phyloP scores from a whole-genome alignment of 2,797 vertebrate genomes.

The Scyliorhinus canicula region DNA sequence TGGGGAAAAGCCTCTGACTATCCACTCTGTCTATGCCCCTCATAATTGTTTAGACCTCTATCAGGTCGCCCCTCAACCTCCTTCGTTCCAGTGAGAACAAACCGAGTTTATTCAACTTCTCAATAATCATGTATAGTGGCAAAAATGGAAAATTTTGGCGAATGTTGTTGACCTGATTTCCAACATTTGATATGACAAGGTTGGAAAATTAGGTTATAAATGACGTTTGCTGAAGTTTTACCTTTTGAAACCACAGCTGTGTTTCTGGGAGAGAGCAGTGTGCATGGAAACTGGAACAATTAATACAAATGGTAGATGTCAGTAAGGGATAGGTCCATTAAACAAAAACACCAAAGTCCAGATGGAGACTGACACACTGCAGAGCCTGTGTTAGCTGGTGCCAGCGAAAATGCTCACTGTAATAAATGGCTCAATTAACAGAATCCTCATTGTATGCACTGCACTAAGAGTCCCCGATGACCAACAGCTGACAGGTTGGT shows the following conservation, averaged over 20 bases:
- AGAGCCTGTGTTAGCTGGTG: neutral
- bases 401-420: conserved; percentile 1
- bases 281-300: neutral
- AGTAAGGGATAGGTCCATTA: neutral
- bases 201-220: neutral
- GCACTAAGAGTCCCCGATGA: neutral
- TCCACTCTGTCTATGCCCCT: too few species aligned
- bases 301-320: neutral
- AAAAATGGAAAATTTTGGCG: neutral
- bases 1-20: too few species aligned
- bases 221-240: neutral
- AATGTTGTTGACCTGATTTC: neutral
- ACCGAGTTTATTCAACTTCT: too few species aligned
- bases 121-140: neutral
- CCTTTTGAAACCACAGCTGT: neutral
- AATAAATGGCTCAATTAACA: neutral
- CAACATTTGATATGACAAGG: neutral
- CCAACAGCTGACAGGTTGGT: neutral
- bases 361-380: neutral
- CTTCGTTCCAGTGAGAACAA: too few species aligned
- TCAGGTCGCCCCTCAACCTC: too few species aligned
- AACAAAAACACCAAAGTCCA: neutral
- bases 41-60: too few species aligned
- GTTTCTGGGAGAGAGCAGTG: neutral
- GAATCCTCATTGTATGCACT: neutral